Evolutionary conservation across 2,888 invertebrate species (phyloP), one percentile per base, ranked within the genome.

Genomic region (Morpho achilles): DNA sequence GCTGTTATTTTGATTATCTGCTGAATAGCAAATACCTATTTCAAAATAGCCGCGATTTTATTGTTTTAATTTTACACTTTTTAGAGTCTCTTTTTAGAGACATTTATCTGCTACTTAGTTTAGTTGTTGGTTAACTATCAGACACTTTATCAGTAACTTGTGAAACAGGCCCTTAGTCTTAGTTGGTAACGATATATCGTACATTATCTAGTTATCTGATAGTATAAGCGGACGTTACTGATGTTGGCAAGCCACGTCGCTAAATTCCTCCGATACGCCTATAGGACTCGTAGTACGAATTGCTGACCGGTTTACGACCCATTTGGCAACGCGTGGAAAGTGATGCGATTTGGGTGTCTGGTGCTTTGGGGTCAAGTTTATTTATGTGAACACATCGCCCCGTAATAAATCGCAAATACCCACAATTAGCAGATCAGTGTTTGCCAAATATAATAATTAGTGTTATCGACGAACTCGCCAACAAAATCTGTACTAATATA

Each of bases 201-300:
- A 23, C 4, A 23, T 23, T 23, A 23, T 32, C 32, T 32, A 32
- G 32, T 32, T 32, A 32, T 32, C 32, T 32, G 32, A 32, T 32
- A 32, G 5, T 32, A 32, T 32, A 32, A 32, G 3, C 32, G 32
- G 32, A 32, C 32, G 5, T 2, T 32, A 32, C 32, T 75, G 70
- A 63, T 71, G 74, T 77, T 80, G 80, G 79, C 79, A 77, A 71
- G 68, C 60, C 59, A 22, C 10, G 39, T 39, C 44, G 52, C 46
- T 22, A 41, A 42, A 54, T 48, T 48, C 42, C 47, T 54, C 53
- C 40, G 46, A 53, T 53, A 56, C 8, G 44, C 55, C 16, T 50
- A 54, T 56, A 48, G 54, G 54, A 54, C 47, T 56, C 49, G 47
- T 62, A 57, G 60, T 62, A 62, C 23, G 50, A 61, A 67, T 64